These are phyloP conservation scores for Betta splendens DNA, from an alignment of 2,797 vertebrate genomes.

Conservation along the genomic window DNA sequence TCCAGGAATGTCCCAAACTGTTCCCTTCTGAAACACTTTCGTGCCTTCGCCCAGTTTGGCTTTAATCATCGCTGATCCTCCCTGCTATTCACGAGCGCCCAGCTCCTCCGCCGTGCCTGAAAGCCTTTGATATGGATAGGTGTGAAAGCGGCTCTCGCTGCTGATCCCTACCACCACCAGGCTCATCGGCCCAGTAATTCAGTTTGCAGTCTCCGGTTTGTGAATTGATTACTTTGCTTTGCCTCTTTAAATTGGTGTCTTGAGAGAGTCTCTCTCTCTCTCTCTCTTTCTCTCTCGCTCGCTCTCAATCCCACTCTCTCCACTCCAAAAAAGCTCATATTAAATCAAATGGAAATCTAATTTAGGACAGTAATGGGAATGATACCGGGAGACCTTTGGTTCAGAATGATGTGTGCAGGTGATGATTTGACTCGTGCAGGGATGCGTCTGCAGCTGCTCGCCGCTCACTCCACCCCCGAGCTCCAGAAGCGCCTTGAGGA, in stretches of 20 bases:
- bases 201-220: conserved; percentile 73
- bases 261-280: conserved; percentile 44
- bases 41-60: conserved; percentile 68
- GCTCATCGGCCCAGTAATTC: conserved; percentile 68
- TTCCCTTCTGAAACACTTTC: too few species aligned
- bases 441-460: conserved; percentile 27
- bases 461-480: conserved; percentile 7
- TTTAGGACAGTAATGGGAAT: conserved; percentile 62
- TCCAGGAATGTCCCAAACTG: conserved; percentile 66
- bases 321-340: conserved; percentile 39
- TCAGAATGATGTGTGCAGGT: conserved; percentile 30
- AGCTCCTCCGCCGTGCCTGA: conserved; percentile 56
- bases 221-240: conserved; percentile 80
- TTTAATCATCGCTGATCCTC: conserved; percentile 76
- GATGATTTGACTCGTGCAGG: conserved; percentile 48
- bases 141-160: conserved; percentile 65
- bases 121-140: conserved; percentile 78
- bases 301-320: conserved; percentile 5
- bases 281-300: conserved; percentile 21
- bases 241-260: conserved; percentile 73
- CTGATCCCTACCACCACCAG: conserved; percentile 59
- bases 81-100: conserved; percentile 64
- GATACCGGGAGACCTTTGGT: conserved; percentile 59
- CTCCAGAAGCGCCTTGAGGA: conserved; percentile 3
- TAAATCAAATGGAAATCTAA: conserved; percentile 75